These are phyloP conservation scores for Callosobruchus maculatus DNA, from an alignment of 2,888 invertebrate species.

Conservation along the genomic window DNA sequence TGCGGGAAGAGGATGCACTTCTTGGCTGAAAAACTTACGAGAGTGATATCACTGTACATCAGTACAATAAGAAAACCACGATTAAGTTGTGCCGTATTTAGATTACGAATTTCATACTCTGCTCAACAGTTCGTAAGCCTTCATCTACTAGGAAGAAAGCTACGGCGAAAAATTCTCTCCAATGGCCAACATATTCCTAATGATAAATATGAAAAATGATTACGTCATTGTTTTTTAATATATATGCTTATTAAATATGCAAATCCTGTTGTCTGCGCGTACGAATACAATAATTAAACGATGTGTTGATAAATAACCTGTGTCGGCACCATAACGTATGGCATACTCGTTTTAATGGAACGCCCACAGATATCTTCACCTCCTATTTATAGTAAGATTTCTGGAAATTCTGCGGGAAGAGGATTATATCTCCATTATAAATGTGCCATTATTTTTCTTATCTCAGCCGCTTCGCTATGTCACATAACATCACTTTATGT, in stretches of 20 bases:
- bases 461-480: background rate
- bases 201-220: background rate
- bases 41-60: no score
- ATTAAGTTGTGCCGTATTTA: no score
- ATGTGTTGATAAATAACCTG: background rate
- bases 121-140: no score
- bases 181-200: background rate
- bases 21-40: no score
- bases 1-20: no score
- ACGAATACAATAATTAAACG: background rate
- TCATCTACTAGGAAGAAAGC: no score
- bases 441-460: background rate
- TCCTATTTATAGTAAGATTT: background rate
- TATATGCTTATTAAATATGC: background rate
- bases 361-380: background rate
- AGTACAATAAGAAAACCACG: no score
- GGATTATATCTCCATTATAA: background rate
- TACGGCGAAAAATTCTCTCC: background rate
- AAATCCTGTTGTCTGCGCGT: background rate
- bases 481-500: background rate
- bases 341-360: background rate
- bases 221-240: background rate
- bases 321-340: background rate
- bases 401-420: background rate
- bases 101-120: no score